Evolutionary conservation across 1,140 invertebrate species (phyloP), one percentile per base, ranked within the genome.

Genomic region (Phocides pigmalion): DNA sequence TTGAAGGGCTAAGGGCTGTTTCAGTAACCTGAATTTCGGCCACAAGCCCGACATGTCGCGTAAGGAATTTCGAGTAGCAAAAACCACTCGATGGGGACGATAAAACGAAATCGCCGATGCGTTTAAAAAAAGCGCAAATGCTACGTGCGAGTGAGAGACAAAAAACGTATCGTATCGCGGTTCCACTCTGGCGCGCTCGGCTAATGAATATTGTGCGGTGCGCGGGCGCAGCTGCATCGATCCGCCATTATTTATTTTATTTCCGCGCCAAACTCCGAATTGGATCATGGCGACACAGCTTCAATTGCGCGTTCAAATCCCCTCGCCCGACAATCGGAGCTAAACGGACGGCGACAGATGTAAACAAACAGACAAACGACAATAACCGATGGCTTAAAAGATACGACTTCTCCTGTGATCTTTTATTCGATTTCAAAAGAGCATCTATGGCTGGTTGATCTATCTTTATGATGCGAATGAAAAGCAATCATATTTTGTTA

Each of bases 271-370:
- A 89, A 82, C 79, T 61, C 72, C 76, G 75, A 85, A 87, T 86
- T 84, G 84, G 82, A 88, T 90, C 83, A 87, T 64, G 74, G 73
- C 73, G 79, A 87, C 88, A 90, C 85, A 89, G 79, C 80, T 88
- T 81, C 83, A 90, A 90, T 89, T 89, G 88, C 77, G 81, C 88
- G 85, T 85, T 75, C 81, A 89, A 88, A 90, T 88, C 85, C 86
- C 72, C 73, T 83, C 85, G 87, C 87, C 86, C 77, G 81, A 79
- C 81, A 82, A 81, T 84, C 73, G 74, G 71, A 46, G 65, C 70
- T 76, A 81, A 83, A 81, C 76, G 77, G 67, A 80, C 79, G 70
- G 59, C 69, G 80, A 86, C 87, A 90, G 87, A 89, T 90, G 87
- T 90, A 89, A 89, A 88, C 82, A 84, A 83, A 82, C 75, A 80